Evolutionary conservation across 2,797 vertebrate genomes (phyloP).

Genomic region (Tokudaia tokunoshimensis): DNA sequence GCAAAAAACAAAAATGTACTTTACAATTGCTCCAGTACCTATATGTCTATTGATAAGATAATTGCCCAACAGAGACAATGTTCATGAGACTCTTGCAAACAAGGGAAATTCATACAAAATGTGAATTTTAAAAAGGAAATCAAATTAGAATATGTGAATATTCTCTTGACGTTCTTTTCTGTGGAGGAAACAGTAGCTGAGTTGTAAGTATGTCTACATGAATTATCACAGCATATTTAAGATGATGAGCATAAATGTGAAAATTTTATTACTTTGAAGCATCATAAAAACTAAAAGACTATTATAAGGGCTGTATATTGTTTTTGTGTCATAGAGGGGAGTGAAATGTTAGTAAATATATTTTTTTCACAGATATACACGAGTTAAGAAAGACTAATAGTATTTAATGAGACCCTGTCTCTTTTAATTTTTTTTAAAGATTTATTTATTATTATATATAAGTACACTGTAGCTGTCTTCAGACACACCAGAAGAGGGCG

Average conservation of each 20-base stretch:
- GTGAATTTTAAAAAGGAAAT: not conserved
- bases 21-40: not conserved
- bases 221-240: constrained; percentile 23
- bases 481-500: too few relatives aligned
- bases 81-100: not conserved
- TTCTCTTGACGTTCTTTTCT: not conserved
- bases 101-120: not conserved
- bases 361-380: constrained; percentile 46
- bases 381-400: constrained; percentile 37
- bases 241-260: not conserved
- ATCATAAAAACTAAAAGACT: constrained; percentile 9
- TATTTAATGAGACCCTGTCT: constrained; percentile 19
- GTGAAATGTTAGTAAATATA: not conserved
- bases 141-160: not conserved
- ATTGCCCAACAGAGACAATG: not conserved
- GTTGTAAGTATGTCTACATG: not conserved
- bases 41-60: not conserved
- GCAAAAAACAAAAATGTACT: not conserved
- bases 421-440: not conserved
- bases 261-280: not conserved
- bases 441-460: too few relatives aligned
- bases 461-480: too few relatives aligned
- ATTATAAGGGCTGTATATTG: not conserved
- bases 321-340: not conserved
- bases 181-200: not conserved